A percentile compares a stretch with the other conserved stretches of the same genome.
Conservation (phyloP, 2,888 invertebrate genomes). For the Galerucella pusilla region DNA sequence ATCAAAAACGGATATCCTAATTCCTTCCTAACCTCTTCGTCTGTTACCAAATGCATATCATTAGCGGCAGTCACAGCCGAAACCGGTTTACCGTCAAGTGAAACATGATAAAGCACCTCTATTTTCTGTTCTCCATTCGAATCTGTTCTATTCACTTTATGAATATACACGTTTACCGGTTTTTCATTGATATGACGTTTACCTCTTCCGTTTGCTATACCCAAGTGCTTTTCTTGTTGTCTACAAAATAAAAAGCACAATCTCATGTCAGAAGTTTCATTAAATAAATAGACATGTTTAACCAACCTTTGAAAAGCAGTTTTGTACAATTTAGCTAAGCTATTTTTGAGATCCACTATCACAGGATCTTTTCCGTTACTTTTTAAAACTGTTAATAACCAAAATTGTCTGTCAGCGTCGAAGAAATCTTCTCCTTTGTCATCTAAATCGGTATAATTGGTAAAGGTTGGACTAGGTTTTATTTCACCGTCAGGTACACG, state of each 20-base stretch:
- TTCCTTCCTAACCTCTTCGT: slow-evolving; percentile 79
- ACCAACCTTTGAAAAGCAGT: slow-evolving; percentile 81
- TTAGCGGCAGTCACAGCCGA: slow-evolving; percentile 83
- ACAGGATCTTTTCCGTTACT: slow-evolving; percentile 67
- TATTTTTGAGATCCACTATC: slow-evolving; percentile 74
- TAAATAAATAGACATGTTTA: not conserved
- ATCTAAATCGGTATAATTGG: slow-evolving; percentile 46
- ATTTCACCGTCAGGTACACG: slow-evolving; percentile 65
- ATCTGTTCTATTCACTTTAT: slow-evolving; percentile 72
- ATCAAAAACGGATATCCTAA: slow-evolving; percentile 82
- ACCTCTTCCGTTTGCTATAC: slow-evolving; percentile 66
- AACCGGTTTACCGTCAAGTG: slow-evolving; percentile 83
- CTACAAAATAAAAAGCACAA: slow-evolving; percentile 61
- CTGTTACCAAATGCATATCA: slow-evolving; percentile 84
- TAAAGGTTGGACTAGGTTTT: slow-evolving; percentile 64
- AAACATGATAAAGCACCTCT: slow-evolving; percentile 83
- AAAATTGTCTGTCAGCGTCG: slow-evolving; percentile 77
- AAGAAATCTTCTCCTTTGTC: slow-evolving; percentile 49
- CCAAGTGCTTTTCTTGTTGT: slow-evolving; percentile 85
- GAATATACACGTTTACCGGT: slow-evolving; percentile 75
- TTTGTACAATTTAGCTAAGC: slow-evolving; percentile 81
- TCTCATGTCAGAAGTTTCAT: no score
- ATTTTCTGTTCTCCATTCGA: slow-evolving; percentile 63
- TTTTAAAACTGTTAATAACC: slow-evolving; percentile 82
- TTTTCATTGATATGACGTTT: slow-evolving; percentile 58